Evolutionary conservation across 1,140 invertebrate species (phyloP), one percentile per base, ranked within the genome.

Genomic region (Cyrtorhinus lividipennis): DNA sequence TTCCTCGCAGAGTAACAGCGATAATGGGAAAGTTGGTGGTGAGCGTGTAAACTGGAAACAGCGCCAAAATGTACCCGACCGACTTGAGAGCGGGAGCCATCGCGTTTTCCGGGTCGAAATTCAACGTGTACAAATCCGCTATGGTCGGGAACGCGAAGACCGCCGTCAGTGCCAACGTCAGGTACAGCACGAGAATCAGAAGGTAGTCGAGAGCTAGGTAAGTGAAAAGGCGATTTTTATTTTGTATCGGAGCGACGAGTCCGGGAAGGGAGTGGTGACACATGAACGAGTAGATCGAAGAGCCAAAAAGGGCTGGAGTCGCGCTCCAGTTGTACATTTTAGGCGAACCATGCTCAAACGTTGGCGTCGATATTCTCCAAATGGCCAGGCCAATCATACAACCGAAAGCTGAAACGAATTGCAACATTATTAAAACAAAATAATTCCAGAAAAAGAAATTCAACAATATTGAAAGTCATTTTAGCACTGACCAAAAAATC

Each of bases 281-380:
- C 96, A 99, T 99, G 77, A 99, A 99, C 12, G 94, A 95, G 73
- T 99, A 99, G 15, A 98, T 87, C 72, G 92, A 95, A n/a, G 92
- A 89, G 24, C 96, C 96, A 74, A 98, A 95, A 25, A 99, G 76
- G 64, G 86, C 85, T n/a, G 94, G 93, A 62, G 90, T 73, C 65
- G 77, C 79, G 18, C 76, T 73, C 27, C 90, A 70, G 71, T 86
- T 82, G 10, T 83, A 81, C 2, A 79, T 72, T 1, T 76, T 72
- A 1, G 92, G 91, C 61, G 81, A 75, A 18, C 87, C 88, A 72
- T 83, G 77, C 15, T 82, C 77, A 27, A 88, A 82, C 46, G 23
- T 23, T 2, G 63, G 68, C 2, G 73, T 74, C 0, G 83, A 71
- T 20, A 96, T 70, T 63, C 83, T 75, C 27, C 83, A 80, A 20